These are phyloP conservation scores for Podabrus alpinus DNA, from an alignment of 2,888 invertebrate genomes.

Conservation along the genomic window DNA sequence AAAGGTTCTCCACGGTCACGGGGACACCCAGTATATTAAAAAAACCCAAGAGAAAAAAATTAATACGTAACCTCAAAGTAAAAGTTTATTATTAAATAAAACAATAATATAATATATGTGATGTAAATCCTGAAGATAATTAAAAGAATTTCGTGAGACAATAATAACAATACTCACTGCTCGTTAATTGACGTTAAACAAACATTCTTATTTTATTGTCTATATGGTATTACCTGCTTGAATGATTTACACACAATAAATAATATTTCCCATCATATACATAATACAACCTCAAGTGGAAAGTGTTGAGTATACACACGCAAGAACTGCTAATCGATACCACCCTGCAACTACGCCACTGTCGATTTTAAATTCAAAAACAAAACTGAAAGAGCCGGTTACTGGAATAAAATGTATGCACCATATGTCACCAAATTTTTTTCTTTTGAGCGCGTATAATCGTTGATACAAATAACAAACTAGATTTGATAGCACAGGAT, in stretches of 20 bases:
- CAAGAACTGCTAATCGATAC: not conserved
- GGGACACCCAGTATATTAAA: too few species aligned
- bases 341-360: not conserved
- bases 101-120: not conserved
- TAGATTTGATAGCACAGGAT: constrained; percentile 19
- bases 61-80: not conserved
- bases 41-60: not conserved
- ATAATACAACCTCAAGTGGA: not conserved
- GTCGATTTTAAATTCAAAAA: not conserved
- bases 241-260: not conserved
- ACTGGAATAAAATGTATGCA: not conserved
- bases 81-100: not conserved
- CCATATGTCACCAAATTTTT: not conserved
- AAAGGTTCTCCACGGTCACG: too few species aligned
- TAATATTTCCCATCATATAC: not conserved
- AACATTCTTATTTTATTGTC: not conserved
- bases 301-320: not conserved
- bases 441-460: not conserved
- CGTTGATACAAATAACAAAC: constrained; percentile 6
- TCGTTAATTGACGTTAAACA: not conserved
- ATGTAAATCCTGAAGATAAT: not conserved
- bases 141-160: not conserved
- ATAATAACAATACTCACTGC: not conserved
- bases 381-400: not conserved
- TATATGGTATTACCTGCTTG: not conserved